These are phyloP conservation scores for Leptinotarsa undecemlineata DNA, from an alignment of 1,140 invertebrate species.

Conservation along the genomic window DNA sequence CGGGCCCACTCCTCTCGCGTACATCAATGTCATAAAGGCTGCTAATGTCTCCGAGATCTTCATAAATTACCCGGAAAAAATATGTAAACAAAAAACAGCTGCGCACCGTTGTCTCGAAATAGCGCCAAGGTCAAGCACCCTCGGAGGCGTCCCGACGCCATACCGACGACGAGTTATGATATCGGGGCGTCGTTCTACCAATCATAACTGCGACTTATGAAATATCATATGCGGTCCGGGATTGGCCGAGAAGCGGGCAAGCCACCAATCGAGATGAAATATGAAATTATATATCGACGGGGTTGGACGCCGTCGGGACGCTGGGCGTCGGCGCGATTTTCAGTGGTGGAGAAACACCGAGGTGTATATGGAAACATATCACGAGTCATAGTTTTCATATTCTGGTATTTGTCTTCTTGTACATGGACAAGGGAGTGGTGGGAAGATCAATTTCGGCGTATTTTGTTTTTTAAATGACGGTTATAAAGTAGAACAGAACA, in stretches of 20 bases:
- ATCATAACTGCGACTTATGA: constrained; percentile 46
- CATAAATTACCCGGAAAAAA: constrained; percentile 23
- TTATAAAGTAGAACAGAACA: too few relatives aligned
- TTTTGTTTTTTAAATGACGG: too few relatives aligned
- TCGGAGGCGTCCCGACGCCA: constrained; percentile 18
- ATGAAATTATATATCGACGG: constrained; percentile 46
- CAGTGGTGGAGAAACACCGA: constrained; percentile 11
- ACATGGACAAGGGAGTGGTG: too few relatives aligned
- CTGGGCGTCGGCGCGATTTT: constrained; percentile 35
- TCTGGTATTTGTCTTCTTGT: too few relatives aligned
- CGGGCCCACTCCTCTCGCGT: not conserved
- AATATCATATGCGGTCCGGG: constrained; percentile 43
- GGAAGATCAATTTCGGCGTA: too few relatives aligned
- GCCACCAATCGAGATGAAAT: constrained; percentile 47
- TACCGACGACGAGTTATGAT: constrained; percentile 29
- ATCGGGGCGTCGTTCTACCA: constrained; percentile 37
- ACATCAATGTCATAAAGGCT: constrained; percentile 18
- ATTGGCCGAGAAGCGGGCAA: constrained; percentile 34
- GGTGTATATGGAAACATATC: not conserved
- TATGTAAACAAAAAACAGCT: constrained; percentile 24
- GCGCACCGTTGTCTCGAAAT: constrained; percentile 4
- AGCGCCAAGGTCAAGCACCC: constrained; percentile 11
- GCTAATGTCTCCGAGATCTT: constrained; percentile 12
- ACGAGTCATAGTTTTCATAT: too few relatives aligned
- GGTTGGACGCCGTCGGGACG: constrained; percentile 19